These are phyloP conservation scores for Piscicola geometra DNA, from an alignment of 2,888 invertebrate species.

Conservation along the genomic window DNA sequence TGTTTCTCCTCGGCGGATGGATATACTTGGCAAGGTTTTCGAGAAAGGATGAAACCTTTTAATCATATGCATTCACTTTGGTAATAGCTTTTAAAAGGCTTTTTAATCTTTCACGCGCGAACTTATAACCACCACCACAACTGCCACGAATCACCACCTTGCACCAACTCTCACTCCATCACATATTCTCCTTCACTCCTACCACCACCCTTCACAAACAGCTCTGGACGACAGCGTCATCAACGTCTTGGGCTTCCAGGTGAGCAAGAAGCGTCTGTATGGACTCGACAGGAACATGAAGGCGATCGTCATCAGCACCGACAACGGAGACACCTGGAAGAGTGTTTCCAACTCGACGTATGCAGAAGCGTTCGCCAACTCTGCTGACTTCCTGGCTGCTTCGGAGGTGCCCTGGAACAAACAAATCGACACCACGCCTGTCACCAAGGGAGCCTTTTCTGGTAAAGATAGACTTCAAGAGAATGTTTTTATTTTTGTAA, in stretches of 20 bases:
- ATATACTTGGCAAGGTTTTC: conserved; percentile 27
- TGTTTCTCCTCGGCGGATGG: conserved; percentile 31
- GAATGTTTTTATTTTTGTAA: background rate
- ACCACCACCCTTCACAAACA: conserved; percentile 29
- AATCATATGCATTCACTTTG: too few species aligned
- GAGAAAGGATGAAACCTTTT: too few species aligned
- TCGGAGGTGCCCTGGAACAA: conserved; percentile 27
- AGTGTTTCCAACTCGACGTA: conserved; percentile 25
- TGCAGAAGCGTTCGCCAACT: background rate
- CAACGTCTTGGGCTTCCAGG: conserved; percentile 45
- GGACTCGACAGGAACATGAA: conserved; percentile 45
- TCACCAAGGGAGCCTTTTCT: conserved; percentile 10
- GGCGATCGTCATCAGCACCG: conserved; percentile 45
- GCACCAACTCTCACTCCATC: too few species aligned
- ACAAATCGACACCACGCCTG: conserved; percentile 25
- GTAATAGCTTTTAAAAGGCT: too few species aligned
- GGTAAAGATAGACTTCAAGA: conserved; percentile 13
- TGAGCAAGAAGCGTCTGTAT: conserved; percentile 43
- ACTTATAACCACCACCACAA: too few species aligned
- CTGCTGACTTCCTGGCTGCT: conserved; percentile 1
- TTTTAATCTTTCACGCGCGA: too few species aligned
- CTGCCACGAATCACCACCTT: too few species aligned
- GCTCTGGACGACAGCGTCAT: conserved; percentile 44
- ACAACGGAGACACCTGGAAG: conserved; percentile 46
- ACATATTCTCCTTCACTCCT: too few species aligned